Percentiles rank a stretch among this genome's conserved stretches.
Conservation (phyloP, 2,113 vertebrate genomes). For the Myxocyprinus asiaticus region DNA sequence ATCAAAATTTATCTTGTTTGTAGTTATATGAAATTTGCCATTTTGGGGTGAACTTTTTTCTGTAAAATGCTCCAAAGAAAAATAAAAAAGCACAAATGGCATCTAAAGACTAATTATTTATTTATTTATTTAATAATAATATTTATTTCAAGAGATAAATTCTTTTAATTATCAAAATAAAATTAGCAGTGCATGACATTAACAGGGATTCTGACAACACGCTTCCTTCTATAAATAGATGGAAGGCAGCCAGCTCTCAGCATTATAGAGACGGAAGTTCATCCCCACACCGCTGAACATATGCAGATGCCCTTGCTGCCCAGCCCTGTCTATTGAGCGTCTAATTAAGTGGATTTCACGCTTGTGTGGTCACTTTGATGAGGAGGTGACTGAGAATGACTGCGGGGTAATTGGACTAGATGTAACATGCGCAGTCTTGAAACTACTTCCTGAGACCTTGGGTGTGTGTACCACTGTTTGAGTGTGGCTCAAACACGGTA, state of each 20-base stretch:
- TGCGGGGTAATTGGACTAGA: constrained; percentile 47
- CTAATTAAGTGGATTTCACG: constrained; percentile 56
- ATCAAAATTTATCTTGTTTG: no score
- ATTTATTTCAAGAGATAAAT: not conserved
- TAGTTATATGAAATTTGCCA: no score
- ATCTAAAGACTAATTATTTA: not conserved
- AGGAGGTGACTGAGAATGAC: constrained; percentile 51
- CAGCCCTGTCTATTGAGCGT: constrained; percentile 47
- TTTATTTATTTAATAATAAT: not conserved
- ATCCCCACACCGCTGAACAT: constrained; percentile 10
- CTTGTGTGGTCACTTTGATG: constrained; percentile 53
- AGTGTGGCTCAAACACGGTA: not conserved
- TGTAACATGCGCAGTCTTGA: constrained; percentile 13
- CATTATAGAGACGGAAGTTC: not conserved
- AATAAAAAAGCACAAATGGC: no score
- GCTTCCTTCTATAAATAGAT: not conserved
- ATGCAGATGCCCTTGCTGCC: constrained; percentile 40
- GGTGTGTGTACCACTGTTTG: constrained; percentile 5
- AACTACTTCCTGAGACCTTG: constrained; percentile 25
- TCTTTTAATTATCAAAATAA: constrained; percentile 1
- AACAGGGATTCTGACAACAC: not conserved
- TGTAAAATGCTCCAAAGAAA: no score
- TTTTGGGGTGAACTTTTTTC: no score
- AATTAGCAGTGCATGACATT: constrained; percentile 1
- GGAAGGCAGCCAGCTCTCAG: not conserved